Evolutionary conservation across 1,140 invertebrate genomes (phyloP).

Genomic region (Chironomus tepperi): DNA sequence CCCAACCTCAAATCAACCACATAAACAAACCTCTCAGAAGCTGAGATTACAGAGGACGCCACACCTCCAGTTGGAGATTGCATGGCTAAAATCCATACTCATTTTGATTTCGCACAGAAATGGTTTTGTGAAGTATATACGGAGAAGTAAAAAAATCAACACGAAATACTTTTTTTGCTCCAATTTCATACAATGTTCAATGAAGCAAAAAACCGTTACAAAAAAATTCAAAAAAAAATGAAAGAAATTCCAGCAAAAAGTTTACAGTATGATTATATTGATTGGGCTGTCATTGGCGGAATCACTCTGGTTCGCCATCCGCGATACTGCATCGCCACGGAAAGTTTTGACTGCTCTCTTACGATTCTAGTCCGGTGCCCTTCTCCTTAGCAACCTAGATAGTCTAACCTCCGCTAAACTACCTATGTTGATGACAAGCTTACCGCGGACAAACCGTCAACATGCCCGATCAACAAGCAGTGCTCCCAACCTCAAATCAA

Average conservation of each 20-base stretch:
- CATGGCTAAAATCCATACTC: not conserved
- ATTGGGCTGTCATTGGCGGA: slow-evolving; percentile 19
- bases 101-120: not conserved
- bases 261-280: slow-evolving; percentile 20
- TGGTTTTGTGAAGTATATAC: not conserved
- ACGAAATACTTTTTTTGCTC: too few relatives aligned
- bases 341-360: slow-evolving; percentile 23
- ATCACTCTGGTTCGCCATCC: slow-evolving; percentile 22
- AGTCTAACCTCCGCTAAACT: not conserved
- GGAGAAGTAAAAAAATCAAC: too few relatives aligned
- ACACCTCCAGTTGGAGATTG: not conserved
- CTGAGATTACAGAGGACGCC: slow-evolving; percentile 22
- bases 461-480: slow-evolving; percentile 19
- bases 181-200: too few relatives aligned
- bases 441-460: slow-evolving; percentile 19
- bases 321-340: slow-evolving; percentile 21
- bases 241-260: not conserved
- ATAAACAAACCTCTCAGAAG: slow-evolving; percentile 18
- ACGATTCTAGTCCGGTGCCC: slow-evolving; percentile 16
- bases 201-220: too few relatives aligned
- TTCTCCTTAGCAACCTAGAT: slow-evolving; percentile 23
- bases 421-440: slow-evolving; percentile 22
- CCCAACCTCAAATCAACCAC: slow-evolving; percentile 21
- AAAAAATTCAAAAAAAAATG: not conserved
- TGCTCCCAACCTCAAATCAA: slow-evolving; percentile 22